Conservation (phyloP, 2,113 vertebrate genomes). For the Xiphias gladius region DNA sequence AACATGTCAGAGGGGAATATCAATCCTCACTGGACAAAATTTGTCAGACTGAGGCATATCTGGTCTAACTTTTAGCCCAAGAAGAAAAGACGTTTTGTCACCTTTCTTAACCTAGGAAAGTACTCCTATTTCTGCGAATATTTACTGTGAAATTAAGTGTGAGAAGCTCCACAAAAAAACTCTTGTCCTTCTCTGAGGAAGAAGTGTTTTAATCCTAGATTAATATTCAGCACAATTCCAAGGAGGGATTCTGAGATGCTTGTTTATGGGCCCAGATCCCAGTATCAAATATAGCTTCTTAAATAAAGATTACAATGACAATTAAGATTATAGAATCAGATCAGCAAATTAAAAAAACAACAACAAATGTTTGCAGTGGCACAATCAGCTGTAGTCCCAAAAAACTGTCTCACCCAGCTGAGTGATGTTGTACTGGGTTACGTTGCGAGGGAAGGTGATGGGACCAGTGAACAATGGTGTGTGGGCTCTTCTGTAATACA, state of each 20-base stretch:
- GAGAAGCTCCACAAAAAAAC: not conserved
- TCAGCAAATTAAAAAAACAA: not conserved
- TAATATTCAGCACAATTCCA: not conserved
- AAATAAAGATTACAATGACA: not conserved
- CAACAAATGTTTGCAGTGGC: not conserved
- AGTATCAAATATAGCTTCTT: not conserved
- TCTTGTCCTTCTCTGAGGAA: not conserved
- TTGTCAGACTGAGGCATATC: not conserved
- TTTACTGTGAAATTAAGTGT: not conserved
- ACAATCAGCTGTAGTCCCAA: not conserved
- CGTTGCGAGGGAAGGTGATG: constrained; percentile 88
- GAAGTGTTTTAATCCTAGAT: not conserved
- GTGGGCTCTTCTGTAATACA: constrained; percentile 92
- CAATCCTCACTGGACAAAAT: not conserved
- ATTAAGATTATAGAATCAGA: not conserved
- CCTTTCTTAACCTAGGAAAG: not conserved
- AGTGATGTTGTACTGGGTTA: constrained; percentile 92
- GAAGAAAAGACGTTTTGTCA: not conserved
- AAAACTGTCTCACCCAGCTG: constrained; percentile 90
- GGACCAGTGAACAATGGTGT: constrained; percentile 89
- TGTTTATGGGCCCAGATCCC: not conserved
- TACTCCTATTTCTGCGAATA: not conserved
- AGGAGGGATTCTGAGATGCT: not conserved
- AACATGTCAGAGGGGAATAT: not conserved
- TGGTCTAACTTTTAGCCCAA: not conserved